phyloP scores from a whole-genome alignment of 2,888 invertebrate genomes.

The Clivina fossor region DNA sequence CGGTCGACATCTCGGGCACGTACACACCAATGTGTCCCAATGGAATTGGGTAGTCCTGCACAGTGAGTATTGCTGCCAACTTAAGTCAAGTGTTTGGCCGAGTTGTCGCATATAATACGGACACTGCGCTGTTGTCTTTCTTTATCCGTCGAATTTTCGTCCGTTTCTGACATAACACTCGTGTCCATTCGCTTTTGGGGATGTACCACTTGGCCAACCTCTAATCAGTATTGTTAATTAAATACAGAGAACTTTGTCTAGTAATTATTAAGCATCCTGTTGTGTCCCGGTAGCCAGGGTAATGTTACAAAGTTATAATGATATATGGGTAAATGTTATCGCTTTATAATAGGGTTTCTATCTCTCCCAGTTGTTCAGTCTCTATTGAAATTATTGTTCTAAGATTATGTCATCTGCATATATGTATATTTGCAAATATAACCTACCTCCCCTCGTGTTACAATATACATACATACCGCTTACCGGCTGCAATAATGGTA shows the following conservation, averaged over 20 bases:
- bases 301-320: no score
- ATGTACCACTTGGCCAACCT: conserved; percentile 1
- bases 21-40: conserved; percentile 10
- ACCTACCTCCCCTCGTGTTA: no score
- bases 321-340: no score
- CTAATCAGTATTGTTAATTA: conserved; percentile 29
- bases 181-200: neutral
- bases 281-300: no score
- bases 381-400: no score
- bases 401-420: no score
- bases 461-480: no score
- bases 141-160: neutral
- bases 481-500: no score
- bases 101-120: neutral
- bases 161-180: neutral
- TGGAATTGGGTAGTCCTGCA: conserved; percentile 18
- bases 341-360: no score
- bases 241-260: conserved; percentile 26
- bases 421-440: no score
- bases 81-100: conserved; percentile 12
- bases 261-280: conserved; percentile 19
- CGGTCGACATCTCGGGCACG: conserved; percentile 20
- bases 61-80: neutral
- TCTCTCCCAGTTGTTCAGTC: no score
- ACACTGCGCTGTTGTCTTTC: neutral